These are phyloP conservation scores for Phorcus lineatus DNA, from an alignment of 2,888 invertebrate genomes.

Conservation along the genomic window DNA sequence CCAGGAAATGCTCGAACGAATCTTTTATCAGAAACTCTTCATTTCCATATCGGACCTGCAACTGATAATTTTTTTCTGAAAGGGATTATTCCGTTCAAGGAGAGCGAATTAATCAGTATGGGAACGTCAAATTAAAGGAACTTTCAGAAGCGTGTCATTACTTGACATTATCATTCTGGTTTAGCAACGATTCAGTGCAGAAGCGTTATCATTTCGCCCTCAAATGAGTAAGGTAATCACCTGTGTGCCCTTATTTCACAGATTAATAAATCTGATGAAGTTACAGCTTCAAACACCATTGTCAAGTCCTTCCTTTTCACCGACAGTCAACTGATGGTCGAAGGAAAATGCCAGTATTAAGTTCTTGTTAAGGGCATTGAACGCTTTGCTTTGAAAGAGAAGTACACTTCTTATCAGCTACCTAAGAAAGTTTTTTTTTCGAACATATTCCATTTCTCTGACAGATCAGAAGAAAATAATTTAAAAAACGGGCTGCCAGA, in stretches of 20 bases:
- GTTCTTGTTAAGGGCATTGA: not conserved
- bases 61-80: no score
- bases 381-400: not conserved
- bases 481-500: no score
- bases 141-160: no score
- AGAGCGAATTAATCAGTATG: no score
- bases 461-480: no score
- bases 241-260: not conserved
- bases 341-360: not conserved
- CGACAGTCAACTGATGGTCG: not conserved
- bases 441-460: no score
- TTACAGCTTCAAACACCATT: no score
- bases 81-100: no score
- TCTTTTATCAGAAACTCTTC: no score
- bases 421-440: not conserved
- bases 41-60: no score
- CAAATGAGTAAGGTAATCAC: not conserved
- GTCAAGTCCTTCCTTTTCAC: not conserved
- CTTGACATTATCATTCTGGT: not conserved
- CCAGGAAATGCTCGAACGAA: no score
- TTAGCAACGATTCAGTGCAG: not conserved
- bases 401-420: not conserved
- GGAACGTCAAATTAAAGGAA: no score
- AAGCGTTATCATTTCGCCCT: not conserved
- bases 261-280: not conserved